These are phyloP conservation scores for Scaptomyza tumidula DNA, from an alignment of 2,888 invertebrate species.

Conservation along the genomic window DNA sequence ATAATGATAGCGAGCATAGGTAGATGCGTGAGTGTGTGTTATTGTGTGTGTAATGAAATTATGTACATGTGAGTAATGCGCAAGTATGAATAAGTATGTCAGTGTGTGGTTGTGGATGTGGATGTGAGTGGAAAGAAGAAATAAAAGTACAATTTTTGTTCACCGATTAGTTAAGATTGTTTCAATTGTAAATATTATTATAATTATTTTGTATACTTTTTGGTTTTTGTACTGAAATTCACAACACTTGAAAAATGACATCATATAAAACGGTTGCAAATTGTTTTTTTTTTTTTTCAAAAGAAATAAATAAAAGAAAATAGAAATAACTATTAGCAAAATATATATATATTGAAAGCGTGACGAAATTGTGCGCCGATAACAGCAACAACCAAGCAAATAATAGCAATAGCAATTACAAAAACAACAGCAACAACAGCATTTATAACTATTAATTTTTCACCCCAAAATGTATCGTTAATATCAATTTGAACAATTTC, in stretches of 20 bases:
- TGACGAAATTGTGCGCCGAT: conserved; percentile 71
- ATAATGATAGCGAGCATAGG: conserved; percentile 52
- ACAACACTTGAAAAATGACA: conserved; percentile 76
- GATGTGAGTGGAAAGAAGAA: conserved; percentile 39
- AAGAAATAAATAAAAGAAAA: conserved; percentile 37
- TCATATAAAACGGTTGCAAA: conserved; percentile 68
- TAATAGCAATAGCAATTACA: conserved; percentile 4
- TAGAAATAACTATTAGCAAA: conserved; percentile 68
- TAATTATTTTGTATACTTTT: conserved; percentile 27
- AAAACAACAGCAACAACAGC: conserved; percentile 27
- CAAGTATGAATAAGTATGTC: conserved; percentile 4
- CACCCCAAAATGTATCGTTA: conserved; percentile 34
- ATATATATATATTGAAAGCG: conserved; percentile 67
- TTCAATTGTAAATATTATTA: conserved; percentile 34
- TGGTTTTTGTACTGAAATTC: conserved; percentile 43
- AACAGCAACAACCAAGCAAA: conserved; percentile 57
- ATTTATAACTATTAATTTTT: conserved; percentile 54
- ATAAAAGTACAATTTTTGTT: conserved; percentile 58
- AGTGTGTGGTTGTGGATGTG: conserved; percentile 25
- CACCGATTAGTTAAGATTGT: conserved; percentile 70
- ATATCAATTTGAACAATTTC: conserved; percentile 63
- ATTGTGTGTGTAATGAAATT: conserved; percentile 24
- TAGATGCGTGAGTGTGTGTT: conserved; percentile 23
- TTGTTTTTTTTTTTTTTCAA: conserved; percentile 27
- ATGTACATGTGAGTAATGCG: conserved; percentile 22